phyloP scores from a whole-genome alignment of 2,797 vertebrate genomes.

The Miichthys miiuy region DNA sequence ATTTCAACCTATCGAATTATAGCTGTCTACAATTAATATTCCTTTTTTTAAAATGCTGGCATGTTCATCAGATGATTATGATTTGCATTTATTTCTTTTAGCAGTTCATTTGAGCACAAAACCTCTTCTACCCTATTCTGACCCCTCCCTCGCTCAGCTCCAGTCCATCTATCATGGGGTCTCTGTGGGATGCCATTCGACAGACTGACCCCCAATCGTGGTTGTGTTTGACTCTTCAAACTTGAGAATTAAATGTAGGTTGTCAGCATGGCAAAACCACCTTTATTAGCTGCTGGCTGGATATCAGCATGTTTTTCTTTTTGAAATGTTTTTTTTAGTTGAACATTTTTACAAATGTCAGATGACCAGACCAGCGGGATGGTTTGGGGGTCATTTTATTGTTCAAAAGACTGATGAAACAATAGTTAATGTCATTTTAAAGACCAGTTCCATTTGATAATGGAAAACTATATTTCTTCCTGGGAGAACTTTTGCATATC shows the following conservation, averaged over 20 bases:
- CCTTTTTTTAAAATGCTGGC: conserved; percentile 62
- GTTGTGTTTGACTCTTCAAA: conserved; percentile 93
- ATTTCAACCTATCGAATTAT: conserved; percentile 76
- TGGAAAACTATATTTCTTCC: background rate
- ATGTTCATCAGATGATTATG: conserved; percentile 77
- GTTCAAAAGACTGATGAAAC: conserved; percentile 24
- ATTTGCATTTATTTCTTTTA: conserved; percentile 78
- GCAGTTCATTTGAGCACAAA: conserved; percentile 76
- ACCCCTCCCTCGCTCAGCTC: conserved; percentile 64
- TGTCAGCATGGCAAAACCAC: conserved; percentile 92
- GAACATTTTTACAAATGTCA: conserved; percentile 53
- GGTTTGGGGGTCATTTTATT: conserved; percentile 42
- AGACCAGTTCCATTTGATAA: conserved; percentile 6
- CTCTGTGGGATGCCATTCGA: conserved; percentile 94
- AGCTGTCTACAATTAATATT: conserved; percentile 45
- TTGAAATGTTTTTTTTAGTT: conserved; percentile 48
- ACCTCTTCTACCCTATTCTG: conserved; percentile 65
- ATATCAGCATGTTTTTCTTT: conserved; percentile 69
- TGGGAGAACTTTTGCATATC: background rate
- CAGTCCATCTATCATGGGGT: conserved; percentile 76
- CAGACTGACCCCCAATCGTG: conserved; percentile 91
- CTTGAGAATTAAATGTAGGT: conserved; percentile 89
- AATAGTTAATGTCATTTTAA: conserved; percentile 24
- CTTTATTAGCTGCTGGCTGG: conserved; percentile 86
- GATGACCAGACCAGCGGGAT: conserved; percentile 31